Evolutionary conservation across 2,797 vertebrate species (phyloP), one percentile per base, ranked within the genome.

Genomic region (Eptatretus atami): DNA sequence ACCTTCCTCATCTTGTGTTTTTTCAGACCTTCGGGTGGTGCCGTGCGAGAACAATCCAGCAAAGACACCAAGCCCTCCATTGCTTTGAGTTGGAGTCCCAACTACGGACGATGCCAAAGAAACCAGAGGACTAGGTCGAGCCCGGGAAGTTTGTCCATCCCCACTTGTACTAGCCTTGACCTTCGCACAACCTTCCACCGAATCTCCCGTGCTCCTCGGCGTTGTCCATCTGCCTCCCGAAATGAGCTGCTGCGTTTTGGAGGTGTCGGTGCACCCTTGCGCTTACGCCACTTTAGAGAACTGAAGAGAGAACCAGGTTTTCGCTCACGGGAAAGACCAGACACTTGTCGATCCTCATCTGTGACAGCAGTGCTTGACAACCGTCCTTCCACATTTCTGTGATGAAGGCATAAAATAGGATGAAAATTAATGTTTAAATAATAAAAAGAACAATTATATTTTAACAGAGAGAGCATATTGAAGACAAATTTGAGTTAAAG

Each of bases 181-280:
- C 31, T 44, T 44, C 31, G 55, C 55, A 24, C 55, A 15, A 24
- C 55, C 55, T 15, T 24, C 55, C 31, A 15, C 55, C 55, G 55
- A 24, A 60, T 15, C 15, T 15, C 11, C 55, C 15, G 55, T 15
- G 55, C 55, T 24, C 55, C 24, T 24, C 55, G 55, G 11, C 55
- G 55, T 25, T 77, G 79, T n/a, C 78, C 65, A 0, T 87, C 85
- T 73, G 74, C 80, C 67, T 90, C 85, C 44, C 82, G 75, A 75
- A 95, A 99, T 53, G 90, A 99, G 63, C 87, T 92, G 77, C 84
- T 93, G 67, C 92, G 80, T 66, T 86, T 94, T 0, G 92, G 92
- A 1, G 92, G 90, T 0, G 83, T 75, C 0, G 90, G 90, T 0
- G 90, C 87, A 0, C 79, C 87, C 67, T 86, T 98, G 69, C 87